Conservation (phyloP, 2,113 vertebrate genomes). For the Megalops atlanticus region DNA sequence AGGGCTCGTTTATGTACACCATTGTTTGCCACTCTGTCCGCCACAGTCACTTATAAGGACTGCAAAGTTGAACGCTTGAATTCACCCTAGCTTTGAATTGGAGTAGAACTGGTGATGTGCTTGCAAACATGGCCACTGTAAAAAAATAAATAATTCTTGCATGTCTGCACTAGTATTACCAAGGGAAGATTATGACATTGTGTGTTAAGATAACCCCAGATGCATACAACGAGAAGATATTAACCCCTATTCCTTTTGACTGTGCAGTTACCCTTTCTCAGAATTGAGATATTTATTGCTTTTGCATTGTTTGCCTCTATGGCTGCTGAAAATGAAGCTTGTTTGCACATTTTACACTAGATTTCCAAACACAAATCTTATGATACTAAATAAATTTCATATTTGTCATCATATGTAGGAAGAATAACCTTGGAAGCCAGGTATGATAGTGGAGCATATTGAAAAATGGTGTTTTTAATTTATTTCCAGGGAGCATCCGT, state of each 20-base stretch:
- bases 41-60: not conserved
- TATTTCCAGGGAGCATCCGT: not conserved
- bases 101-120: constrained; percentile 24
- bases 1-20: not conserved
- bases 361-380: not conserved
- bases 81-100: constrained; percentile 21
- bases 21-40: not conserved
- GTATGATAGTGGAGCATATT: not conserved
- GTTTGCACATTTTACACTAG: not conserved
- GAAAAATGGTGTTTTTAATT: not conserved
- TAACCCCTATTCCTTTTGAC: not conserved
- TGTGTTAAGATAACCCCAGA: not conserved
- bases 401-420: no score
- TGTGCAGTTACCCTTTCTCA: not conserved
- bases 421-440: not conserved
- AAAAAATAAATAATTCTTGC: constrained; percentile 35
- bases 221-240: not conserved
- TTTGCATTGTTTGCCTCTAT: not conserved
- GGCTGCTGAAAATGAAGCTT: not conserved
- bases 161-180: constrained; percentile 19
- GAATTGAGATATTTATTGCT: not conserved
- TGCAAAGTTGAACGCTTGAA: not conserved
- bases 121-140: constrained; percentile 38
- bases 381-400: no score
- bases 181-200: constrained; percentile 10